Evolutionary conservation across 2,888 invertebrate species (phyloP).

Genomic region (Tromatobia lineatoria): DNA sequence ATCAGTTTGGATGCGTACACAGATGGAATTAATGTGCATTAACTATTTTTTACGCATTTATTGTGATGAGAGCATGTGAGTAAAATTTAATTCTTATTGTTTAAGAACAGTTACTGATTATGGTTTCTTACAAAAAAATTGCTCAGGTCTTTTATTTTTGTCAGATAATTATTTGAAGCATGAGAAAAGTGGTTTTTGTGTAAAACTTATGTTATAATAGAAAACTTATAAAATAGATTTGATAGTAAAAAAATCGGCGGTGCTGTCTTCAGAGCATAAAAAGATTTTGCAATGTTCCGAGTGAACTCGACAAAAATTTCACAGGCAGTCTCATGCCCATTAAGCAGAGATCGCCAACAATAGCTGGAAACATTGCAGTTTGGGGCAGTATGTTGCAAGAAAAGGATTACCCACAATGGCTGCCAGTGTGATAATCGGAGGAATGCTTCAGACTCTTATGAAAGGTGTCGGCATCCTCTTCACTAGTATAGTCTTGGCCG

Average conservation of each 20-base stretch:
- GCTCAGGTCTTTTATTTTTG: not conserved
- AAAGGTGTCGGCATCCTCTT: constrained; percentile 99
- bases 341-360: constrained; percentile 95
- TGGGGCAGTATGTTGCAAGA: constrained; percentile 99
- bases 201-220: not conserved
- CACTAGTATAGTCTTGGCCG: constrained; percentile 92
- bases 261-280: constrained; percentile 98
- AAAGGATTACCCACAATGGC: constrained; percentile 96
- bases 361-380: constrained; percentile 98
- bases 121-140: not conserved
- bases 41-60: not conserved
- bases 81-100: constrained; percentile 14
- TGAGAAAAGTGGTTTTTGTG: not conserved
- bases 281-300: constrained; percentile 98
- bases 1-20: not conserved
- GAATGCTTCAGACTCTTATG: constrained; percentile 97
- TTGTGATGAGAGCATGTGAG: not conserved
- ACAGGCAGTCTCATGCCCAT: constrained; percentile 93
- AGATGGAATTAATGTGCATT: not conserved
- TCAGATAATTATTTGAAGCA: not conserved
- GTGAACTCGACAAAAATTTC: constrained; percentile 92
- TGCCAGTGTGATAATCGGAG: constrained; percentile 98
- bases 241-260: constrained; percentile 92
- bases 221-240: too few species aligned
- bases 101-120: constrained; percentile 12